Base-by-base conservation (phyloP, 2,888 invertebrate species). In the Phalera bucephala region DNA sequence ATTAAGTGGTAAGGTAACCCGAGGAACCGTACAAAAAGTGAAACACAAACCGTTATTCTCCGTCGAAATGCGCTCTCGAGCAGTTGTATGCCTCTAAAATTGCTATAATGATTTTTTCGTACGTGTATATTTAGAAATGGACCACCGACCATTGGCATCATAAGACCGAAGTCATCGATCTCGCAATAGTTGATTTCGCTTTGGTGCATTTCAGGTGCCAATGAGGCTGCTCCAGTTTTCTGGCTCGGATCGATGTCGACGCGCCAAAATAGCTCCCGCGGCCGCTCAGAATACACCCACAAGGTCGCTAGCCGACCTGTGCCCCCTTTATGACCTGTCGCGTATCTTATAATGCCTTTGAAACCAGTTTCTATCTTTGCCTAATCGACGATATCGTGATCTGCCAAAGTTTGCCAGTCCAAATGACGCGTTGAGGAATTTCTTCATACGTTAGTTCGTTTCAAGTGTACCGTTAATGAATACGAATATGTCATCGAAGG, bases 171-270 rank as follows among this genome's bases (percentile, higher is more conserved):
- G 47, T 50, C 52, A 60, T 62, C 61, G 64, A 73, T 74, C 66
- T 73, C 17, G 17, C 17, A 17, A 17, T 17, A 17, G 17, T 17
- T 17, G 17, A 17, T 53, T 50, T 50, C 46, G 52, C 46, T 11
- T 52, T 51, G 66, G 64, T 79, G 78, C 78, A 79, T 64, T 62
- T 64, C 71, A 76, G 76, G 77, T 84, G 84, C 81, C 83, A 84
- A 84, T 70, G 76, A 73, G 72, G 73, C 65, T 77, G 80, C 77
- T 80, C 76, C 70, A 83, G 73, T 80, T 80, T 67, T 54, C 60
- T 60, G 63, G 58, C 63, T 65, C 60, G 72, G 72, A 79, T 80
- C 77, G 79, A 82, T 81, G 79, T 77, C 74, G 71, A 60, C 59
- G 63, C 45, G 72, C 74, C 73, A 73, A 84, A 86, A 84, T 84